phyloP scores from a whole-genome alignment of 2,797 vertebrate genomes.

The Molossus molossus region DNA sequence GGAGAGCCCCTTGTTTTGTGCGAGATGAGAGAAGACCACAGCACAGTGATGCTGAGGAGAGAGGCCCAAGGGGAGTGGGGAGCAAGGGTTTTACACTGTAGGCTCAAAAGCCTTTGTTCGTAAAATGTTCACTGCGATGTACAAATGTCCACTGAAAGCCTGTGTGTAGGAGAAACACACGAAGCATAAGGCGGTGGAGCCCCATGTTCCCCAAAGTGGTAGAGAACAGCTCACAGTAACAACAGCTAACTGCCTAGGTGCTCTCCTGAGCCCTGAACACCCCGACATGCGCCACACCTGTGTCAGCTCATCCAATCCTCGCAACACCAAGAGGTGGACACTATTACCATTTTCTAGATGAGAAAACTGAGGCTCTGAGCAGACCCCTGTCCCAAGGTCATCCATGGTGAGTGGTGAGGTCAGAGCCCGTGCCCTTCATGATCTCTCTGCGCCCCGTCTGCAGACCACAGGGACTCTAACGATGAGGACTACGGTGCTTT shows the following conservation, averaged over 20 bases:
- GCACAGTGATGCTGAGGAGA: fast-evolving
- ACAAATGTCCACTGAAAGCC: background rate
- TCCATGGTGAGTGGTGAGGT: background rate
- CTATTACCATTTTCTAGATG: background rate
- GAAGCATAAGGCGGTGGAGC: background rate
- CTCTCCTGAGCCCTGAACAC: background rate
- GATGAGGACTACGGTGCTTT: background rate
- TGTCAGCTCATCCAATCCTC: background rate
- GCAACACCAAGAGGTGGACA: background rate
- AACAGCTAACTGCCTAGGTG: background rate
- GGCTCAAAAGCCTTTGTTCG: background rate
- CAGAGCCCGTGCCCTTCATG: background rate
- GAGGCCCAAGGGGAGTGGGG: background rate
- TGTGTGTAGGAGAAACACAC: background rate
- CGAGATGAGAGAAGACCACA: background rate
- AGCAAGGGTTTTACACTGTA: background rate
- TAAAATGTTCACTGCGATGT: background rate
- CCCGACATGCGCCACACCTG: background rate
- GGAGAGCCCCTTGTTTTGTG: background rate
- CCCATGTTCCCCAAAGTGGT: background rate
- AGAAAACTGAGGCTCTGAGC: background rate
- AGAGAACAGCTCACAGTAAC: background rate
- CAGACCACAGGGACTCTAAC: constrained; percentile 18
- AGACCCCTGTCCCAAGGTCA: background rate
- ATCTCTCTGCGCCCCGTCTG: background rate